phyloP scores from a whole-genome alignment of 2,888 invertebrate genomes.

The Hirtodrosophila trivittata region DNA sequence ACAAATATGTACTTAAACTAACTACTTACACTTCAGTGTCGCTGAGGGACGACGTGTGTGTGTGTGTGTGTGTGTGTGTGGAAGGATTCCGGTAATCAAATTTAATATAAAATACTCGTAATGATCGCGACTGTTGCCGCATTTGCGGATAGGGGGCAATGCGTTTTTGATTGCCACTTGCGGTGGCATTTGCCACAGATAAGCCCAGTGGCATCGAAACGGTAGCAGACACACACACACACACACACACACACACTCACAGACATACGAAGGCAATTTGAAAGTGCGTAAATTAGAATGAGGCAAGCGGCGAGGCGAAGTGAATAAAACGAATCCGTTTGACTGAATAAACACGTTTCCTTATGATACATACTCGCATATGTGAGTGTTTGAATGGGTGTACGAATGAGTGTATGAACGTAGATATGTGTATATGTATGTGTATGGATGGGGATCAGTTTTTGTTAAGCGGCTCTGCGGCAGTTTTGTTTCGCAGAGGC shows the following conservation, averaged over 20 bases:
- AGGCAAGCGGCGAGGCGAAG: conserved; percentile 28
- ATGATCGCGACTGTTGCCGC: conserved; percentile 58
- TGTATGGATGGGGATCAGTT: conserved; percentile 23
- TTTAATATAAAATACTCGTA: conserved; percentile 52
- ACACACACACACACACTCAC: conserved; percentile 4
- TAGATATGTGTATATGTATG: neutral
- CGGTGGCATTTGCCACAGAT: conserved; percentile 50
- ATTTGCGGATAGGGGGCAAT: conserved; percentile 41
- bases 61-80: conserved; percentile 1
- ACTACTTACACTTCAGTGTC: conserved; percentile 33
- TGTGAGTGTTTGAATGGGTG: conserved; percentile 2
- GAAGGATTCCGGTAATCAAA: conserved; percentile 11
- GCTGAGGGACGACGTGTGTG: neutral
- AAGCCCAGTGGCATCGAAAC: conserved; percentile 40
- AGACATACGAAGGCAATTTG: conserved; percentile 3
- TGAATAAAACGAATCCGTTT: conserved; percentile 37
- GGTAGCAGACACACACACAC: conserved; percentile 36
- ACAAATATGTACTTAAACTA: conserved; percentile 11
- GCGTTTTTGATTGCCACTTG: conserved; percentile 66
- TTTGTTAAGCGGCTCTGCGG: conserved; percentile 33
- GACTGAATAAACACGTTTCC: conserved; percentile 38
- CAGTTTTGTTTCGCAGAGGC: conserved; percentile 50
- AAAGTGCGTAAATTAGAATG: conserved; percentile 56
- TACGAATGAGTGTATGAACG: neutral
- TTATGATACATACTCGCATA: conserved; percentile 9